These are phyloP conservation scores for Tachycineta bicolor DNA, from an alignment of 2,113 vertebrate genomes.

Conservation along the genomic window DNA sequence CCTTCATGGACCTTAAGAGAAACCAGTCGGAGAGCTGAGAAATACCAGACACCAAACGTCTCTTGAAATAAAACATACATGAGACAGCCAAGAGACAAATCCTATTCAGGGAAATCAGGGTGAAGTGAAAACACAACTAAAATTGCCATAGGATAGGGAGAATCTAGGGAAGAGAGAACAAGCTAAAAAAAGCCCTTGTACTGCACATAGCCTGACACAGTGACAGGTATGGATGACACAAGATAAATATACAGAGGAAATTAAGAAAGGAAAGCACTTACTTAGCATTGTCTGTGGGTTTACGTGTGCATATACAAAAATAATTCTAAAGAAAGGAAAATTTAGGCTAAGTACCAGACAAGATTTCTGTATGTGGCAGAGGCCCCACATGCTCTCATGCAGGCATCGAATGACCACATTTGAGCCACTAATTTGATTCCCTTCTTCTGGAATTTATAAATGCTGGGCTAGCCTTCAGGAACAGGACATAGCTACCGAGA, in stretches of 20 bases:
- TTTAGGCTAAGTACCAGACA: not conserved
- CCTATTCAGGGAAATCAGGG: conserved; percentile 17
- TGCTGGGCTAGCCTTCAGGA: not conserved
- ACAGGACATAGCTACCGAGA: not conserved
- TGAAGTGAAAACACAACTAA: conserved; percentile 11
- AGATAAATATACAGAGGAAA: not conserved
- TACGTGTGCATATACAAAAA: not conserved
- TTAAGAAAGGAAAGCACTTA: not conserved
- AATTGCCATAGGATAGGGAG: not conserved
- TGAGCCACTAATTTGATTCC: not conserved
- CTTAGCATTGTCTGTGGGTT: not conserved
- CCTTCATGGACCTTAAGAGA: not conserved
- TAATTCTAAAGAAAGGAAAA: not conserved
- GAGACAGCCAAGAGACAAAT: conserved; percentile 1
- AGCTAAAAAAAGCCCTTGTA: not conserved
- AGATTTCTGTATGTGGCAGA: not conserved
- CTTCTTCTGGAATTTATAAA: not conserved
- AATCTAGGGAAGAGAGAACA: not conserved
- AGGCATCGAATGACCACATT: not conserved
- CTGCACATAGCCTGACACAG: not conserved
- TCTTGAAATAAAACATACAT: conserved; percentile 36
- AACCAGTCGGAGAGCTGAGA: not conserved
- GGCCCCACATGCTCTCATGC: not conserved
- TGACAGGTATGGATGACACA: not conserved
- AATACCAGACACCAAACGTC: conserved; percentile 9